A percentile compares a stretch with the other conserved stretches of the same genome.
Conservation (phyloP, 2,113 vertebrate genomes). For the Perca fluviatilis region DNA sequence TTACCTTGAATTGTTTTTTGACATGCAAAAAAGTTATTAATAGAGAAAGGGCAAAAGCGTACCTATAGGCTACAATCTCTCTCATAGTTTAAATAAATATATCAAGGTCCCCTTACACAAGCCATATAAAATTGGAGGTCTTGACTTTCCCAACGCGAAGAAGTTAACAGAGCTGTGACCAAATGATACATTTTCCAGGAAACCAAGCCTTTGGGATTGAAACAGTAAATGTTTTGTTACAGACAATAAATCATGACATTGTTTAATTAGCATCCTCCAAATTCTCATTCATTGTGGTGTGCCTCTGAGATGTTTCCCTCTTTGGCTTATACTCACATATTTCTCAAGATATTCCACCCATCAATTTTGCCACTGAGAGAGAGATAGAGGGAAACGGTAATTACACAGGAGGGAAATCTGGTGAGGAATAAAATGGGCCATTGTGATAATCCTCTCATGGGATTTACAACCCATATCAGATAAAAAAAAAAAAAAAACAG, state of each 20-base stretch:
- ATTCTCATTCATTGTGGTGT: constrained; percentile 74
- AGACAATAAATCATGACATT: constrained; percentile 77
- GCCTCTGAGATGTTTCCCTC: constrained; percentile 65
- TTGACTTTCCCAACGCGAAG: constrained; percentile 37
- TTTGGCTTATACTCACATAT: constrained; percentile 69
- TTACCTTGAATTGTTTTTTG: constrained; percentile 35
- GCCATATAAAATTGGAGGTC: constrained; percentile 26
- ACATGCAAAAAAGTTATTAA: constrained; percentile 24
- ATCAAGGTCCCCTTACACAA: constrained; percentile 19
- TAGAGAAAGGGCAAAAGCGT: constrained; percentile 7
- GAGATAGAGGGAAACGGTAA: constrained; percentile 58
- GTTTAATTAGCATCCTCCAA: constrained; percentile 75
- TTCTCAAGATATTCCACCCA: constrained; percentile 74
- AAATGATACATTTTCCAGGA: constrained; percentile 71
- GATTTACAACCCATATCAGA: constrained; percentile 55
- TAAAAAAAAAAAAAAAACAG: constrained; percentile 26
- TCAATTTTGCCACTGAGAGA: constrained; percentile 59
- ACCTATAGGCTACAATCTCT: constrained; percentile 12
- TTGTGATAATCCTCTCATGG: constrained; percentile 61
- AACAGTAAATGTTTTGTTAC: constrained; percentile 71
- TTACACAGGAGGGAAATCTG: constrained; percentile 65
- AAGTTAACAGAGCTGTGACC: constrained; percentile 56
- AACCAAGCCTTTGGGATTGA: constrained; percentile 59
- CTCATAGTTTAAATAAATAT: constrained; percentile 48
- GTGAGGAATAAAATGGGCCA: constrained; percentile 59